Percentiles rank a stretch among this genome's conserved stretches.
phyloP scores from a whole-genome alignment of 35 echinoderm and acorn worm species.

The Lytechinus pictus region DNA sequence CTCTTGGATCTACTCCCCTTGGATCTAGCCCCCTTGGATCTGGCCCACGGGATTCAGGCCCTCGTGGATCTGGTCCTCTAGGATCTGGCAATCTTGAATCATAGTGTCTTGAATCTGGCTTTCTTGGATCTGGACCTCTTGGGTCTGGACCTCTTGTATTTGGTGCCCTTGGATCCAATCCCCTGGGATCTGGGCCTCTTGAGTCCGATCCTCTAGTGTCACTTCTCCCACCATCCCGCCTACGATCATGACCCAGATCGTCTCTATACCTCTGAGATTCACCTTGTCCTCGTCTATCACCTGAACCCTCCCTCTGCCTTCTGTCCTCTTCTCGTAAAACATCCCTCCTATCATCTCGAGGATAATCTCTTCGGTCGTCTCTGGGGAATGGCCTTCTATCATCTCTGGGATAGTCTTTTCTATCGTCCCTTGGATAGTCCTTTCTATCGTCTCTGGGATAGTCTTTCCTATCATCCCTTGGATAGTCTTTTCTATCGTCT shows the following conservation, averaged over 20 bases:
- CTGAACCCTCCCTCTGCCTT: conserved; percentile 51
- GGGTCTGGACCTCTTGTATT: neutral
- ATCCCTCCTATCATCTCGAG: conserved; percentile 48
- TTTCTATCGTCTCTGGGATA: conserved; percentile 44
- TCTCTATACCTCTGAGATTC: conserved; percentile 13
- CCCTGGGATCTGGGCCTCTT: neutral
- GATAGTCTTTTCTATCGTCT: conserved; percentile 11
- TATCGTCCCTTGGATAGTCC: conserved; percentile 49
- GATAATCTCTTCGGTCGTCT: conserved; percentile 36
- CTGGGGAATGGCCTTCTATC: neutral
- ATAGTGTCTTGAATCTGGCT: neutral
- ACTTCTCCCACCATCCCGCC: conserved; percentile 23
- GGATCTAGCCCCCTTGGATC: neutral
- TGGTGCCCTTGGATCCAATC: neutral
- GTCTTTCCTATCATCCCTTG: conserved; percentile 45
- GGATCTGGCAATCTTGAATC: neutral
- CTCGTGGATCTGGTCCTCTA: neutral
- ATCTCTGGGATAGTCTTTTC: neutral
- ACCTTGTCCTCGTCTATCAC: conserved; percentile 50
- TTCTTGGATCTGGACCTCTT: neutral
- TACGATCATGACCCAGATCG: conserved; percentile 22
- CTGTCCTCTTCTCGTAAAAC: conserved; percentile 37
- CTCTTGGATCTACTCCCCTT: neutral
- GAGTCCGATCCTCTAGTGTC: neutral
- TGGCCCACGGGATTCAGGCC: neutral